A percentile compares a stretch with the other conserved stretches of the same genome.
Evolutionary conservation across 2,797 vertebrate species (phyloP).

Genomic region (Podarcis siculus): DNA sequence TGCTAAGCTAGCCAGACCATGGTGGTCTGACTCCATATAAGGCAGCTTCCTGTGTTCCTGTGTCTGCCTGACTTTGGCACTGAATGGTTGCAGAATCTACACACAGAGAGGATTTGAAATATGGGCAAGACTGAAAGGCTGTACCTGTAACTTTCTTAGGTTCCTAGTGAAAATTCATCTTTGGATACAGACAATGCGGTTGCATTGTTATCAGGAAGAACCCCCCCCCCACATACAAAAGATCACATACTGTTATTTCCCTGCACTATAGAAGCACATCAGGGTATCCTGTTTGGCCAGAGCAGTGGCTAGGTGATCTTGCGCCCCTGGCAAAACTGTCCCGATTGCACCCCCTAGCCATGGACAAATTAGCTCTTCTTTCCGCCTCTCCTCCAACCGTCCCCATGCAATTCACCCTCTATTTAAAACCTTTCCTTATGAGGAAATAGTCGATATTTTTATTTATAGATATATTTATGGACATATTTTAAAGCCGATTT

Average conservation of each 20-base stretch:
- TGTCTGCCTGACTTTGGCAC: not conserved
- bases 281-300: no score
- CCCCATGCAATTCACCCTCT: no score
- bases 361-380: no score
- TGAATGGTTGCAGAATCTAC: not conserved
- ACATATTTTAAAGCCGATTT: no score
- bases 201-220: not conserved
- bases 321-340: no score
- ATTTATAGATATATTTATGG: no score
- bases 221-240: not conserved
- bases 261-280: not conserved
- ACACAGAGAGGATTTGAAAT: not conserved
- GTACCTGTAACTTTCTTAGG: not conserved
- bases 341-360: no score
- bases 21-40: not conserved
- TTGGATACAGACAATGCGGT: not conserved
- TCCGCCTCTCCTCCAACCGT: no score
- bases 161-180: not conserved
- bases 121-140: not conserved
- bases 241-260: not conserved
- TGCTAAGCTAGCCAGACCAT: not conserved
- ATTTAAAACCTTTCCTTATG: no score
- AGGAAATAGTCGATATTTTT: no score
- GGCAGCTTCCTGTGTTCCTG: not conserved
- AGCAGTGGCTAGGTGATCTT: no score